phyloP scores from a whole-genome alignment of 2,888 invertebrate genomes.

The Meliscaeva auricollis region DNA sequence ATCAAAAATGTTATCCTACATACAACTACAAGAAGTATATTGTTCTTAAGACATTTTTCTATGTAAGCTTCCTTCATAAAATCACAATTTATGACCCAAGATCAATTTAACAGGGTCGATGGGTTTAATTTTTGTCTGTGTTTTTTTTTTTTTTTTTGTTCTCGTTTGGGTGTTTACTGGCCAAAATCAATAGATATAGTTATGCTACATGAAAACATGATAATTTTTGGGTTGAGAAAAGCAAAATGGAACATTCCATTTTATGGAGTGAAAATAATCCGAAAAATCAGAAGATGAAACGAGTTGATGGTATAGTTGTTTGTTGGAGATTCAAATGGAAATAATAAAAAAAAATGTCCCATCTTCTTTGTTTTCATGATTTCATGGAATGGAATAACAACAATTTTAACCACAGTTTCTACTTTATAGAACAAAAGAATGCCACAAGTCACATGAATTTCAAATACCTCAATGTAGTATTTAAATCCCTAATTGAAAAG shows the following conservation, averaged over 20 bases:
- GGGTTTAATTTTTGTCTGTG: not conserved
- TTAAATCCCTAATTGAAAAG: too few relatives aligned
- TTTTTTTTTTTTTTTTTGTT: not conserved
- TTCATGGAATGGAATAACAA: too few relatives aligned
- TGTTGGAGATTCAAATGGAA: not conserved
- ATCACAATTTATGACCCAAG: conserved; percentile 15
- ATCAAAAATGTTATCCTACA: conserved; percentile 15
- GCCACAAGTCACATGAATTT: too few relatives aligned
- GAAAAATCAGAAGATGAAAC: not conserved
- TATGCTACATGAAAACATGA: not conserved
- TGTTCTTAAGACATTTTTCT: not conserved
- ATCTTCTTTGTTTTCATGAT: not conserved
- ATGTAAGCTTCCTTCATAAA: not conserved
- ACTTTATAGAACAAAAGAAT: too few relatives aligned
- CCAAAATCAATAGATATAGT: not conserved
- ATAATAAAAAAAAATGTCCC: not conserved
- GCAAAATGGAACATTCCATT: conserved; percentile 7
- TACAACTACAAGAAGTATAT: not conserved
- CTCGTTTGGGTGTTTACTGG: not conserved
- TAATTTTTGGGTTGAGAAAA: conserved; percentile 1
- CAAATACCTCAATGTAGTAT: too few relatives aligned
- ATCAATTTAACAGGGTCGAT: conserved; percentile 8
- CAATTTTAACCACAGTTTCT: too few relatives aligned
- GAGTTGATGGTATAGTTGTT: not conserved
- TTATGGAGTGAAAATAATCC: conserved; percentile 17